Evolutionary conservation across 2,113 vertebrate genomes (phyloP), one percentile per base, ranked within the genome.

Genomic region (Steatornis caripensis): DNA sequence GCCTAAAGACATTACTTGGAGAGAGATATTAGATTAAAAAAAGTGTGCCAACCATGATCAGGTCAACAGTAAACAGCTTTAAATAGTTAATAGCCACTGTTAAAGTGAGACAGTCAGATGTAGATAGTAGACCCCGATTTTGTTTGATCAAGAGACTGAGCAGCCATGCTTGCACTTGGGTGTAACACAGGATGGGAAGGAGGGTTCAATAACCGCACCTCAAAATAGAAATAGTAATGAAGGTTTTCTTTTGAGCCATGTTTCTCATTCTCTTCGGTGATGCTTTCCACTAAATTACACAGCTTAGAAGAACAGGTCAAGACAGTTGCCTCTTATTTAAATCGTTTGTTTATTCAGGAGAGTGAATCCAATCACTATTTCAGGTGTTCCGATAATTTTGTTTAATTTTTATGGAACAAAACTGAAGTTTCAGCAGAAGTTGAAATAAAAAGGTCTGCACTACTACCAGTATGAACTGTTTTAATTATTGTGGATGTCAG

Each of bases 141-240:
- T 79, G 23, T 77, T 57, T 65, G 8, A 11, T 29, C 8, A 9
- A 41, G 15, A 15, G 27, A 20, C 36, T 53, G 43, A 55, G 7
- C 7, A 55, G 21, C 18, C 15, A 4, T 2, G 4, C 49, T 4
- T 66, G 34, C 19, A 41, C 0, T 0, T 14, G 17, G 11, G 4
- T 46, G 39, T 45, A 58, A 29, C 19, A 19, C 0, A 4, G 24
- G 43, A 39, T 13, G 26, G 51, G 64, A 34, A 27, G 14, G 7
- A 45, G 2, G 21, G 17, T 32, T 84, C 26, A 12, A 14, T 32
- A n/a, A 2, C 32, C 37, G 4, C 16, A 34, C 9, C 32, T 74
- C 46, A 66, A 70, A 75, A 66, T 0, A 82, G 32, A 74, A 81
- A 80, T 6, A 8, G 3, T 0, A 39, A 36, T 36, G 34, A 39